Evolutionary conservation across 2,888 invertebrate genomes (phyloP).

Genomic region (Hyppa rectilinea): DNA sequence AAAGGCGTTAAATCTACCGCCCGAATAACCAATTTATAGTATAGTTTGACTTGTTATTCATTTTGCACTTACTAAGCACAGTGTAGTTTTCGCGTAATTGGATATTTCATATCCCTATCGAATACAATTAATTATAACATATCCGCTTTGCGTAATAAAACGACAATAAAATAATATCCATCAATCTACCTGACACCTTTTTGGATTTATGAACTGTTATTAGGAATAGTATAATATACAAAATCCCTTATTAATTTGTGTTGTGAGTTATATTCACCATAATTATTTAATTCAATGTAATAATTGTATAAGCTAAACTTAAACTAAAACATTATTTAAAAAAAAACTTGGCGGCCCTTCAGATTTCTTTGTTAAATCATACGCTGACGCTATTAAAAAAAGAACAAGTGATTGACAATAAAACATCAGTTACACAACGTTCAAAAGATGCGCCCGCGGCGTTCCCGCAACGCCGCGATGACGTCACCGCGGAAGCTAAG

Average conservation of each 20-base stretch:
- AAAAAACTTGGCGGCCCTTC: background rate
- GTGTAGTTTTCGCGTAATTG: constrained; percentile 3
- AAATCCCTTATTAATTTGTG: too few relatives aligned
- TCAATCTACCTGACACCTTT: constrained; percentile 15
- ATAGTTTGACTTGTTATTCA: background rate
- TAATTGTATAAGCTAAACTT: too few relatives aligned
- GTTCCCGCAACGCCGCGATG: constrained; percentile 64
- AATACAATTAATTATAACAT: constrained; percentile 11
- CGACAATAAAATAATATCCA: constrained; percentile 9
- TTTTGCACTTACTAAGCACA: background rate
- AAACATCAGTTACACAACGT: constrained; percentile 45
- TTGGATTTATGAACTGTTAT: background rate
- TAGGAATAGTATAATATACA: background rate
- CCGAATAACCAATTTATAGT: background rate
- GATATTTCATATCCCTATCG: constrained; percentile 10
- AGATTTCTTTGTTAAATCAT: background rate
- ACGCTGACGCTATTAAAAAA: background rate
- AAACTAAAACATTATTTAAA: too few relatives aligned
- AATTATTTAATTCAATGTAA: too few relatives aligned
- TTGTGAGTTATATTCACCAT: too few relatives aligned
- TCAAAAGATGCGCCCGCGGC: constrained; percentile 66
- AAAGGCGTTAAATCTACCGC: background rate
- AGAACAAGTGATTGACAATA: constrained; percentile 44
- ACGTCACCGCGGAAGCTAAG: constrained; percentile 87
- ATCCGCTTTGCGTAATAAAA: constrained; percentile 28